A percentile compares a stretch with the other conserved stretches of the same genome.
phyloP scores from a whole-genome alignment of 2,797 vertebrate species.

The Onychomys leucogaster region DNA sequence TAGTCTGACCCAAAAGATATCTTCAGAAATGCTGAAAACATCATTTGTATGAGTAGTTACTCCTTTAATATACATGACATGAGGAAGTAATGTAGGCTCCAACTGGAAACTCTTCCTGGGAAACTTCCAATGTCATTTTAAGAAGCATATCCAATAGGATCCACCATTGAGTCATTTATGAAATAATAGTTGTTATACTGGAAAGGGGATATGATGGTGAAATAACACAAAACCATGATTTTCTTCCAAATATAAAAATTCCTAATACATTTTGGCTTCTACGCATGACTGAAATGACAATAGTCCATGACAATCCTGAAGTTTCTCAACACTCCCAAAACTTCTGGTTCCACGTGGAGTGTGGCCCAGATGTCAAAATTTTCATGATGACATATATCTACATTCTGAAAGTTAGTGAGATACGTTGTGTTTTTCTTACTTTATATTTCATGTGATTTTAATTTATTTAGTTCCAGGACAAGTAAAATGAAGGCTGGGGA shows the following conservation, averaged over 20 bases:
- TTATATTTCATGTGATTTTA: neutral
- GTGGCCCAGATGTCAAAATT: neutral
- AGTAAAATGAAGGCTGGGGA: neutral
- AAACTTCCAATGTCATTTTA: neutral
- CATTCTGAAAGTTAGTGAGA: neutral
- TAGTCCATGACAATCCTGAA: neutral
- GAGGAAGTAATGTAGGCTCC: neutral
- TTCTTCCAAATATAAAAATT: neutral
- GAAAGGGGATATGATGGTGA: neutral
- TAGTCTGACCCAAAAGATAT: neutral
- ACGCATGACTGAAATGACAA: neutral
- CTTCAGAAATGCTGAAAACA: neutral
- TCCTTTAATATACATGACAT: constrained; percentile 26
- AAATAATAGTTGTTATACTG: constrained; percentile 1
- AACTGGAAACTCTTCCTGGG: neutral
- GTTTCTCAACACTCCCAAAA: neutral
- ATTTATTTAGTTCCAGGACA: constrained; percentile 24
- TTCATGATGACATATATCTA: neutral
- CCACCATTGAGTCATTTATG: neutral
- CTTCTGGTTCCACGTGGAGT: neutral
- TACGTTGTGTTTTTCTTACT: neutral
- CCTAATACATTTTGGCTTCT: neutral
- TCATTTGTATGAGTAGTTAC: neutral
- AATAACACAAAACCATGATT: neutral
- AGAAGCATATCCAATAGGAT: neutral